Evolutionary conservation across 2,888 invertebrate species (phyloP), one percentile per base, ranked within the genome.

Genomic region (Cremastinae sp.): DNA sequence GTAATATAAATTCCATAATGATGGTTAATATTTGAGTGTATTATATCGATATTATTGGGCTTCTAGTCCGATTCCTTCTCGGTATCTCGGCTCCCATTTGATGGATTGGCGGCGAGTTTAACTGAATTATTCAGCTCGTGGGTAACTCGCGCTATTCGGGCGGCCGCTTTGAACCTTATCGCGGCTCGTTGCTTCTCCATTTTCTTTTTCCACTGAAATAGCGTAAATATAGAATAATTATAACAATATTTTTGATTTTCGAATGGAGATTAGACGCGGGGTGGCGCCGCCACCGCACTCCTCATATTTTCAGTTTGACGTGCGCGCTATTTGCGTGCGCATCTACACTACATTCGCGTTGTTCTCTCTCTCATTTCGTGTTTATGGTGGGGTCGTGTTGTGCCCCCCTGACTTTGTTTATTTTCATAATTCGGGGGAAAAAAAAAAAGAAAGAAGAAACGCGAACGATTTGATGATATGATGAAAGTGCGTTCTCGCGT

Each of bases 141-240:
- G 5, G 28, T 28, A 28, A 28, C 28, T 28, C 28, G 2, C 28
- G 93, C 93, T 61, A 94, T 92, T 8, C 93, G 91, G 36, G 93
- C 93, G 0, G 93, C 93, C 10, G 94, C 94, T 87, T 93, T 93
- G 81, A 94, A 94, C 80, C 93, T 92, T 43, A 93, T 93, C 43
- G 92, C 91, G 0, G 93, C 94, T 80, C 91, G 92, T 87, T 92
- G 91, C 85, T 92, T 93, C 70, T 93, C 93, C 83, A 93, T 90
- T 85, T 94, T 94, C 80, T 92, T 92, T 86, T 94, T 94, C 94
- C 94, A 94, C 92, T 93, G 84, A 78, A 91, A 91, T 61, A 16
- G 74, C 54, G 18, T n/a, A n/a, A n/a, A n/a, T n/a, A n/a, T n/a
- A n/a, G n/a, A 45, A 45, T 4, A 12, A 12, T 45, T 1, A 12